Conservation (phyloP, 2,888 invertebrate genomes). For the Cantharis lateralis region DNA sequence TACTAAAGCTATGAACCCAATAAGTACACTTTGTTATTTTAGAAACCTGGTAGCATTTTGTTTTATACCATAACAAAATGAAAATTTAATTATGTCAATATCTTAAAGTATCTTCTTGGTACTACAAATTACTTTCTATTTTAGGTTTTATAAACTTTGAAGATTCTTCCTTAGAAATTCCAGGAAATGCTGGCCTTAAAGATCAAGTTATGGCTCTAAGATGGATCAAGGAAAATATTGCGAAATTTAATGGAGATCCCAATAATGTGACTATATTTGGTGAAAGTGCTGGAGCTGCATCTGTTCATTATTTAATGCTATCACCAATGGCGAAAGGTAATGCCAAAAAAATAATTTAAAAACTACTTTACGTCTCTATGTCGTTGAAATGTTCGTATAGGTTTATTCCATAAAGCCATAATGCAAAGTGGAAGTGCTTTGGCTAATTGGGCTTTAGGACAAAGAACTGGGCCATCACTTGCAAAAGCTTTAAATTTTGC, state of each 20-base stretch:
- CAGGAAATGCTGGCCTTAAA: slow-evolving; percentile 61
- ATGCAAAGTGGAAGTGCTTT: slow-evolving; percentile 49
- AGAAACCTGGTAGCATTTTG: no score
- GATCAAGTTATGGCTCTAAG: slow-evolving; percentile 59
- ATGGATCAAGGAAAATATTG: slow-evolving; percentile 59
- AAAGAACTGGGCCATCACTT: slow-evolving; percentile 48
- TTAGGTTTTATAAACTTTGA: slow-evolving; percentile 58
- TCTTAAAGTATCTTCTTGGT: not conserved
- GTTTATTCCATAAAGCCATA: slow-evolving; percentile 50
- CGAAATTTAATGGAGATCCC: slow-evolving; percentile 59
- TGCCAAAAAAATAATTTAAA: slow-evolving; percentile 36
- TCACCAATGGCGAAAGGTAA: slow-evolving; percentile 56
- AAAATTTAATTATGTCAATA: no score
- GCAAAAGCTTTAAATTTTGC: slow-evolving; percentile 51
- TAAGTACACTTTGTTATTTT: no score
- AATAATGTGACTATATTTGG: slow-evolving; percentile 60
- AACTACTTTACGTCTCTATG: no score
- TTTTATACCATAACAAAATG: no score
- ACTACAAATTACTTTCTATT: not conserved
- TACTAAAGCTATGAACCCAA: no score
- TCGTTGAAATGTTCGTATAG: slow-evolving; percentile 19
- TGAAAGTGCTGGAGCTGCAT: slow-evolving; percentile 59
- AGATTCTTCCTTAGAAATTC: slow-evolving; percentile 56
- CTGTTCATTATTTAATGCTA: slow-evolving; percentile 57
- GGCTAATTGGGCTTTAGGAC: slow-evolving; percentile 42